Evolutionary conservation across 2,113 vertebrate genomes (phyloP).

Genomic region (Fulica atra): DNA sequence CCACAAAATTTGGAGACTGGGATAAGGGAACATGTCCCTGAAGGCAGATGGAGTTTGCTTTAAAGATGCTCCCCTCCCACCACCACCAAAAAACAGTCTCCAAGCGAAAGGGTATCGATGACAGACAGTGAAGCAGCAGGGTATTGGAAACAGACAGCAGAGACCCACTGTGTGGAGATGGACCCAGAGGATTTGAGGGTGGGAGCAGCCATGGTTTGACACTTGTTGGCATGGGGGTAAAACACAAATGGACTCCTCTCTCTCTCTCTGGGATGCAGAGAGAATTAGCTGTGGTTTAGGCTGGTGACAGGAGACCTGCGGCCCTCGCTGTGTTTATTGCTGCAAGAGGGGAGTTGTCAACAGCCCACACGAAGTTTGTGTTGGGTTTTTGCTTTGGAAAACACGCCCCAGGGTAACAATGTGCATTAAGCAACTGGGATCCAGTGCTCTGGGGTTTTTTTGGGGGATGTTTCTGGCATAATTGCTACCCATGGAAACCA

Average conservation of each 20-base stretch:
- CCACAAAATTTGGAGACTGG: not conserved
- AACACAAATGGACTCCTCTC: not conserved
- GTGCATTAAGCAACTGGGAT: not conserved
- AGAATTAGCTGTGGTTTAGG: slow-evolving; percentile 21
- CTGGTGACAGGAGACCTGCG: slow-evolving; percentile 19
- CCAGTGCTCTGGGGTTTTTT: not conserved
- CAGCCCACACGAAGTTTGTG: not conserved
- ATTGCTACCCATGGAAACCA: not conserved
- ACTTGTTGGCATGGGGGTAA: not conserved
- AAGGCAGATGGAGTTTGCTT: not conserved
- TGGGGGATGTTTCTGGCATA: not conserved
- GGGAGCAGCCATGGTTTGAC: not conserved
- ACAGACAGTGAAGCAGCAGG: not conserved
- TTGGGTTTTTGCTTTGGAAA: not conserved
- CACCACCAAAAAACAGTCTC: not conserved
- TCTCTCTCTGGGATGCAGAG: not conserved
- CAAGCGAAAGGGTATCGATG: not conserved
- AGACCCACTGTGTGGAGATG: not conserved
- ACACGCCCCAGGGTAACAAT: not conserved
- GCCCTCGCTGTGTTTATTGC: not conserved
- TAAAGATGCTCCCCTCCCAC: not conserved
- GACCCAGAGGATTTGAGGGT: not conserved
- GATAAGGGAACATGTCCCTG: not conserved
- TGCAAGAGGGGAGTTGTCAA: not conserved
- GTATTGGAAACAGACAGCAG: not conserved